Percentiles rank a stretch among this genome's conserved stretches.
Evolutionary conservation across 2,888 invertebrate species (phyloP).

Genomic region (Leistus spinibarbis): DNA sequence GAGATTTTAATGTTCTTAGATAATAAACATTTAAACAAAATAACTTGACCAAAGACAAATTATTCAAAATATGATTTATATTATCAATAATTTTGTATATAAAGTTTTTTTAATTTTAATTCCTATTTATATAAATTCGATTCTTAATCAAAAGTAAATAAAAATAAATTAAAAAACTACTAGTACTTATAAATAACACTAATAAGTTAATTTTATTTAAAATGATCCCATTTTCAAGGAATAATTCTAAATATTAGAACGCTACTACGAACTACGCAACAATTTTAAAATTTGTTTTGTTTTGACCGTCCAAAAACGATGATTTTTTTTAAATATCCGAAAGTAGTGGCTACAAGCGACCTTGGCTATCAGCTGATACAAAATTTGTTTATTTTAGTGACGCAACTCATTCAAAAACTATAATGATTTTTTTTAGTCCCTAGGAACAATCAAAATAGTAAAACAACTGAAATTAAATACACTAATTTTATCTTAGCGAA

Average conservation of each 20-base stretch:
- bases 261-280: background rate
- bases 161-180: no score
- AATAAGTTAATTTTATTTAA: background rate
- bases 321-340: background rate
- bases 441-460: background rate
- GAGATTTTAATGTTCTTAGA: background rate
- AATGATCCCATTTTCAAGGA: background rate
- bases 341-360: background rate
- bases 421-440: background rate
- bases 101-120: no score
- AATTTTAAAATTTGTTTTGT: background rate
- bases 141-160: no score
- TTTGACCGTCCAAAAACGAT: background rate
- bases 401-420: conserved; percentile 17
- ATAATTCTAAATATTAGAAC: background rate
- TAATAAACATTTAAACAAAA: background rate
- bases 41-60: background rate
- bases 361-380: conserved; percentile 26
- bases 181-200: background rate
- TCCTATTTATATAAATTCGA: no score
- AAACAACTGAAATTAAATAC: no score
- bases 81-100: no score
- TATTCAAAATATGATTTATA: no score
- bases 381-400: conserved; percentile 15
- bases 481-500: no score